Base-by-base conservation (phyloP, 2,113 vertebrate genomes). In the Chloroceryle aenea region DNA sequence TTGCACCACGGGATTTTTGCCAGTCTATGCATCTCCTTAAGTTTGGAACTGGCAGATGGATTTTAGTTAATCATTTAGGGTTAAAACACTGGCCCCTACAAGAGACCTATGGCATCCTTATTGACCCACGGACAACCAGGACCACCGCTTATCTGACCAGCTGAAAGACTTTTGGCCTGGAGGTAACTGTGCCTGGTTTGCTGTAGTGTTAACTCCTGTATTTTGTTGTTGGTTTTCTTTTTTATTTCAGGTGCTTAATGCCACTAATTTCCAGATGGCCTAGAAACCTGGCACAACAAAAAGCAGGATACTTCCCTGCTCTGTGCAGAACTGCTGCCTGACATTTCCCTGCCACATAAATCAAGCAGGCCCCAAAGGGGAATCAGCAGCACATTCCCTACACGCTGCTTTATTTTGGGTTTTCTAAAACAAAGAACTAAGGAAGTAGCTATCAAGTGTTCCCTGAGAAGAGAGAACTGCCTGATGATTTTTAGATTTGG, bases 341-440 rank as follows among this genome's bases (percentile, higher is more conserved):
- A 58, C 58, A 79, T 64, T 88, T 79, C 71, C 47, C 72, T 90
- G 53, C 30, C 71, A 85, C 27, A 66, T 67, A 94, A 96, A 94
- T 74, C 88, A 88, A 76, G 52, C 36, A 58, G 67, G 47, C 8
- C 73, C 43, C 16, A 12, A 82, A 89, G 82, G 45, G 26, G 23
- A 74, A 74, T 66, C 66, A 85, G 64, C 53, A 92, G 75, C 36
- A 43, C 80, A 50, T 52, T 94, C 69, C 71, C 55, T 74, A 61
- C 83, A 45, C 17, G n/a, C 10, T 43, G 29, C 38, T 87, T 67
- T 56, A 23, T 61, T 94, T 80, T 91, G 42, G 2, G 58, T 83
- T 95, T 79, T 76, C 71, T 85, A 61, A 79, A 90, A 48, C 42
- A 72, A 81, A 89, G 20, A 92, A 40, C 34, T 61, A 78, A 80